phyloP scores from a whole-genome alignment of 2,888 invertebrate species.

The Galeopsomyia nigrocyanea region DNA sequence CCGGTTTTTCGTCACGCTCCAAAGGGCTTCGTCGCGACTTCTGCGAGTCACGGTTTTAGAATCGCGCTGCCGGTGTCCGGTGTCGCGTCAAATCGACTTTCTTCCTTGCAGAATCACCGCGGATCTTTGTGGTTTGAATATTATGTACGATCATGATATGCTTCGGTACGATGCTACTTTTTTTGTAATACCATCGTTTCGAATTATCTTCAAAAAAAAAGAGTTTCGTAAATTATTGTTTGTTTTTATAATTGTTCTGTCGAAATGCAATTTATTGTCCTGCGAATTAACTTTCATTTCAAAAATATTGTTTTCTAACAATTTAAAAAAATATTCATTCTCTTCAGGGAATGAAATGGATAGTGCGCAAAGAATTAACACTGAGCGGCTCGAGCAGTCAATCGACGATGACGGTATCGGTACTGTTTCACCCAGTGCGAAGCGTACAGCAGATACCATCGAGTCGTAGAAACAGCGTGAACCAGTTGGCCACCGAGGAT shows the following conservation, averaged over 20 bases:
- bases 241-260: too few species aligned
- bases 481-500: slow-evolving; percentile 57
- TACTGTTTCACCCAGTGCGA: slow-evolving; percentile 69
- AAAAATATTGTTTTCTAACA: too few species aligned
- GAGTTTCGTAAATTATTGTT: too few species aligned
- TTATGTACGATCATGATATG: too few species aligned
- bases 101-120: not conserved
- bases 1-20: slow-evolving; percentile 36
- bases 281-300: too few species aligned
- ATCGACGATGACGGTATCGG: slow-evolving; percentile 68
- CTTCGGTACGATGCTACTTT: too few species aligned
- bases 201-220: too few species aligned
- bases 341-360: slow-evolving; percentile 63
- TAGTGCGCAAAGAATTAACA: slow-evolving; percentile 59
- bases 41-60: slow-evolving; percentile 8
- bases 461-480: slow-evolving; percentile 59
- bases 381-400: slow-evolving; percentile 61
- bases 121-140: too few species aligned
- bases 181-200: too few species aligned
- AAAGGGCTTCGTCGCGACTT: slow-evolving; percentile 5
- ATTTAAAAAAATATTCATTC: too few species aligned
- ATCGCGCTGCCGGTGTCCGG: slow-evolving; percentile 14
- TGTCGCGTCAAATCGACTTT: slow-evolving; percentile 17
- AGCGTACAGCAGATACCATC: slow-evolving; percentile 59
- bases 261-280: too few species aligned